Evolutionary conservation across 2,113 vertebrate species (phyloP).

Genomic region (Apodemus speciosus): DNA sequence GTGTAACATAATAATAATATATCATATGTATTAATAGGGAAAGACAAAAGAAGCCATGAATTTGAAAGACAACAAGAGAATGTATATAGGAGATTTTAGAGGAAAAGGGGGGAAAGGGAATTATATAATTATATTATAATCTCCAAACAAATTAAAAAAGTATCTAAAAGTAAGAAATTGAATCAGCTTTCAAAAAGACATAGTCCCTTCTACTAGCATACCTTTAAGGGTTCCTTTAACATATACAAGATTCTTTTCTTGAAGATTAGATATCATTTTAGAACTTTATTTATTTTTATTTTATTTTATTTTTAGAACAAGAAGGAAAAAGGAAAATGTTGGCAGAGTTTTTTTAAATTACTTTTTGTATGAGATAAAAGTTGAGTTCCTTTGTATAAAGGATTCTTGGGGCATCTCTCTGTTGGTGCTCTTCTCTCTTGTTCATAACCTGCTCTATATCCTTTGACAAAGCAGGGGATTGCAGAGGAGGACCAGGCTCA

Average conservation of each 20-base stretch:
- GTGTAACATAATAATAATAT: not conserved
- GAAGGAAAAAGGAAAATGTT: not conserved
- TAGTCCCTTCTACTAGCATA: not conserved
- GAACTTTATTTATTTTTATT: slow-evolving; percentile 32
- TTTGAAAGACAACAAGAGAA: not conserved
- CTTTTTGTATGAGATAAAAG: slow-evolving; percentile 46
- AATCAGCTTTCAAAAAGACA: not conserved
- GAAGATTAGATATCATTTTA: not conserved
- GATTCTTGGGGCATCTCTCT: slow-evolving; percentile 2
- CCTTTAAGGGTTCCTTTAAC: slow-evolving; percentile 15
- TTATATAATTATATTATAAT: not conserved
- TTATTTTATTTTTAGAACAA: slow-evolving; percentile 44
- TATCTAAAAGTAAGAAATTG: not conserved
- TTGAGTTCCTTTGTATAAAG: not conserved
- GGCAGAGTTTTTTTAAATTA: not conserved
- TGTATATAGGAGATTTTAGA: not conserved
- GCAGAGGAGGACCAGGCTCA: slow-evolving; percentile 64
- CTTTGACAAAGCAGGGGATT: slow-evolving; percentile 56
- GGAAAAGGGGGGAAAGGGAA: not conserved
- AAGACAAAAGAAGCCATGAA: not conserved
- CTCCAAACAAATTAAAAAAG: not conserved
- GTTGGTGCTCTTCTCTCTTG: slow-evolving; percentile 8
- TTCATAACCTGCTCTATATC: slow-evolving; percentile 42
- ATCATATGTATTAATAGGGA: not conserved
- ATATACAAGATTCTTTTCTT: not conserved